Conservation (phyloP, 2,888 invertebrate species). For the Perdita meconis region DNA sequence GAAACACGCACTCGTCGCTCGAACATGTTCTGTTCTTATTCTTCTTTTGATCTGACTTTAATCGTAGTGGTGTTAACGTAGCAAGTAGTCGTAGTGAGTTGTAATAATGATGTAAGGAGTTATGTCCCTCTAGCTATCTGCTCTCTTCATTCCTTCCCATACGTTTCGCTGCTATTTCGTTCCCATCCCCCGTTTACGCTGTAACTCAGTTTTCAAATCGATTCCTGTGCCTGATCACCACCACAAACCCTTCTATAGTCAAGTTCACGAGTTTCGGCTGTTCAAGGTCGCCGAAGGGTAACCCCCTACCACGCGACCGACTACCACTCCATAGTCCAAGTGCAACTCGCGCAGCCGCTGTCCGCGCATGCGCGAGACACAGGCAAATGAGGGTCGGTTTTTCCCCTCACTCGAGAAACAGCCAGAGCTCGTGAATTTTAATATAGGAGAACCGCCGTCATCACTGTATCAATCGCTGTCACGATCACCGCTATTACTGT, state of each 20-base stretch:
- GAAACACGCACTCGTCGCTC: constrained; percentile 4
- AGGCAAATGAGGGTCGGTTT: too few species aligned
- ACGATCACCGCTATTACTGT: not conserved
- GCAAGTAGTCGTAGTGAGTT: constrained; percentile 57
- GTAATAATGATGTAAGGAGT: constrained; percentile 41
- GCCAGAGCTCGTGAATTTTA: too few species aligned
- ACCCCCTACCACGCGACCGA: too few species aligned
- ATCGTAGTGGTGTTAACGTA: constrained; percentile 56
- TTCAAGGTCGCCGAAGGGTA: too few species aligned
- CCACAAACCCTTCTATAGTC: not conserved
- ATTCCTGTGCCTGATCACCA: constrained; percentile 4
- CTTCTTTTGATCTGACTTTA: constrained; percentile 28
- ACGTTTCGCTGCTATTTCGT: not conserved
- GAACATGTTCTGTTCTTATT: constrained; percentile 10
- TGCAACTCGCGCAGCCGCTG: too few species aligned
- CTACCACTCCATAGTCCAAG: too few species aligned
- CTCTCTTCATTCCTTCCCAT: constrained; percentile 13
- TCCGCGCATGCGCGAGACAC: too few species aligned
- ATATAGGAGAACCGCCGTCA: not conserved
- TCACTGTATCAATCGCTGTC: not conserved
- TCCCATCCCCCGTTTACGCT: not conserved
- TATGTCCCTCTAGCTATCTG: constrained; percentile 10
- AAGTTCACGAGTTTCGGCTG: too few species aligned
- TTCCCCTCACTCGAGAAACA: too few species aligned
- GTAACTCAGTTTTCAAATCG: not conserved